Percentiles rank a stretch among this genome's conserved stretches.
Evolutionary conservation across 2,797 vertebrate genomes (phyloP).

Genomic region (Pelodytes ibericus): DNA sequence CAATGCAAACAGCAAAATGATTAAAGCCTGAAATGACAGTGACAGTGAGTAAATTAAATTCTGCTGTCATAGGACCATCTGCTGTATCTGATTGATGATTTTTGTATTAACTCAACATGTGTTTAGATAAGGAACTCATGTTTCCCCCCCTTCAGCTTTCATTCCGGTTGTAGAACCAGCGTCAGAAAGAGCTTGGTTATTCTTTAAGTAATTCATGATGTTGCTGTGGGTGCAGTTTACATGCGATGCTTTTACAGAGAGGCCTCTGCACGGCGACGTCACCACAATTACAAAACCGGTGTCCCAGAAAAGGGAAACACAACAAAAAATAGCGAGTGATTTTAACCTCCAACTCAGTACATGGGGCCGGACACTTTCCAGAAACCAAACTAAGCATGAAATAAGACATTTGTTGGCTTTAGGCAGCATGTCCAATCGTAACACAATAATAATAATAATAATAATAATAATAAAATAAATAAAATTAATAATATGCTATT

Average conservation of each 20-base stretch:
- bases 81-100: slow-evolving; percentile 30
- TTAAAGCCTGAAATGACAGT: slow-evolving; percentile 39
- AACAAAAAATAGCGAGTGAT: background rate
- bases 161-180: slow-evolving; percentile 18
- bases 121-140: slow-evolving; percentile 41
- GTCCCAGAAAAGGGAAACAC: slow-evolving; percentile 3
- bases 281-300: slow-evolving; percentile 29
- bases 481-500: too few relatives aligned
- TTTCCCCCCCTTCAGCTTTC: slow-evolving; percentile 17
- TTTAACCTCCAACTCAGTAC: background rate
- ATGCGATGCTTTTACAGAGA: slow-evolving; percentile 13
- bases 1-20: slow-evolving; percentile 24
- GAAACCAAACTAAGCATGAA: too few relatives aligned
- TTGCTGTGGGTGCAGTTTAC: slow-evolving; percentile 25
- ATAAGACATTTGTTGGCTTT: too few relatives aligned
- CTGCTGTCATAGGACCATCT: slow-evolving; percentile 47
- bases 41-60: slow-evolving; percentile 35
- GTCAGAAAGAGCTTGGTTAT: slow-evolving; percentile 20
- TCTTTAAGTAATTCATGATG: slow-evolving; percentile 54
- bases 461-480: too few relatives aligned
- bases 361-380: background rate
- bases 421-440: too few relatives aligned
- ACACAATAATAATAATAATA: too few relatives aligned
- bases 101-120: slow-evolving; percentile 34
- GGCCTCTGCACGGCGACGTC: slow-evolving; percentile 39